phyloP scores from a whole-genome alignment of 2,797 vertebrate species.

The Remorina albescens region DNA sequence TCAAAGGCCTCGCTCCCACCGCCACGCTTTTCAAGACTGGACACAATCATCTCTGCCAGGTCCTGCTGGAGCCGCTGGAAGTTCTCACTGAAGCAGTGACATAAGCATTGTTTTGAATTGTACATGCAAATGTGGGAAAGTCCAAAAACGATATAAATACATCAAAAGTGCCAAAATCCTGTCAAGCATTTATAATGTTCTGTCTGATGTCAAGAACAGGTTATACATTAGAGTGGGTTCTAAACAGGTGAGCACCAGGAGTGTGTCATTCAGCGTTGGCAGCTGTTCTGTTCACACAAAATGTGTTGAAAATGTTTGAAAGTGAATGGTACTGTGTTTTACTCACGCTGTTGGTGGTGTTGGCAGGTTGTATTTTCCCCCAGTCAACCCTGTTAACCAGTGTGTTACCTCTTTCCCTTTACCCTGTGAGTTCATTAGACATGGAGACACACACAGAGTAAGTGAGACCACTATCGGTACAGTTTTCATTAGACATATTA shows the following conservation, averaged over 20 bases:
- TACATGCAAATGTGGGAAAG: not conserved
- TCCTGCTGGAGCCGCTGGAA: slow-evolving; percentile 93
- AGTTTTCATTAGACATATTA: not conserved
- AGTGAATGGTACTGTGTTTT: not conserved
- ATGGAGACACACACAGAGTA: not conserved
- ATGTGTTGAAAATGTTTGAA: not conserved
- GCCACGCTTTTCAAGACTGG: slow-evolving; percentile 84
- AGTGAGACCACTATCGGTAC: not conserved
- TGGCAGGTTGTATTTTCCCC: slow-evolving; percentile 89
- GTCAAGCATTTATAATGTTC: not conserved
- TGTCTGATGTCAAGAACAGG: too few species aligned
- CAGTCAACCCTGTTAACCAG: slow-evolving; percentile 93
- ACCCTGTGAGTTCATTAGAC: slow-evolving; percentile 81
- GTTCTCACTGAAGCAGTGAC: slow-evolving; percentile 88
- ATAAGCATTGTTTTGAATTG: not conserved
- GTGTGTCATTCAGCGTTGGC: too few species aligned
- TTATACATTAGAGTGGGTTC: too few species aligned
- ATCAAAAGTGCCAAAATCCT: not conserved
- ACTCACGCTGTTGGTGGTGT: slow-evolving; percentile 94
- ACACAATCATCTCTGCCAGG: slow-evolving; percentile 92
- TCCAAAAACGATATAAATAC: not conserved
- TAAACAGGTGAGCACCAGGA: too few species aligned
- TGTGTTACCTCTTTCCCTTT: slow-evolving; percentile 95
- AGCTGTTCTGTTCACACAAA: not conserved
- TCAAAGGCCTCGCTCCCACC: slow-evolving; percentile 68